These are phyloP conservation scores for Tetraodon nigroviridis DNA, from an alignment of 2,113 vertebrate species.

Conservation along the genomic window DNA sequence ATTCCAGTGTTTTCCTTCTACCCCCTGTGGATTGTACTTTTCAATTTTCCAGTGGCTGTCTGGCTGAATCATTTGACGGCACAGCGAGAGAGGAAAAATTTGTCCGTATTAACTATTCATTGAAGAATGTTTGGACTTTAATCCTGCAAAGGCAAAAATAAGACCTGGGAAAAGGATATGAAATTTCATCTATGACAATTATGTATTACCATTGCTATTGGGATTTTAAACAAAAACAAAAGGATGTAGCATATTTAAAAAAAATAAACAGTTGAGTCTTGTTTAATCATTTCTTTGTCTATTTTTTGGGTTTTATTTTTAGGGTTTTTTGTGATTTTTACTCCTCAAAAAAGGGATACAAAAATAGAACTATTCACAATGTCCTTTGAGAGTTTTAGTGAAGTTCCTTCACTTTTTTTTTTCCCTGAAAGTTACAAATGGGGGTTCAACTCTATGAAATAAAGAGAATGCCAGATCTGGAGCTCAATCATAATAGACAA, in stretches of 20 bases:
- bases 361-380: neutral
- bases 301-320: neutral
- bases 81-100: constrained; percentile 42
- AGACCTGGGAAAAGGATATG: neutral
- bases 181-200: neutral
- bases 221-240: neutral
- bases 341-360: neutral
- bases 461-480: constrained; percentile 1
- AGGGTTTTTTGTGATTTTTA: no score
- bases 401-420: constrained; percentile 30
- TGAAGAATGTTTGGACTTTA: constrained; percentile 48
- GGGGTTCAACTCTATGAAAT: constrained; percentile 3
- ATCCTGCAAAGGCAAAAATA: constrained; percentile 9
- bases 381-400: constrained; percentile 9
- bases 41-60: constrained; percentile 55
- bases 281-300: no score
- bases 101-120: constrained; percentile 52
- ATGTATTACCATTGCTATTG: neutral
- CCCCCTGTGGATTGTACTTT: constrained; percentile 14
- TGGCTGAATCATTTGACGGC: constrained; percentile 61
- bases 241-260: no score
- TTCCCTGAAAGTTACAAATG: constrained; percentile 4
- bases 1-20: constrained; percentile 38
- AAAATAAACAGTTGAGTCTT: no score
- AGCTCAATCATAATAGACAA: constrained; percentile 15